phyloP scores from a whole-genome alignment of 2,113 vertebrate genomes.

The Entelurus aequoreus region DNA sequence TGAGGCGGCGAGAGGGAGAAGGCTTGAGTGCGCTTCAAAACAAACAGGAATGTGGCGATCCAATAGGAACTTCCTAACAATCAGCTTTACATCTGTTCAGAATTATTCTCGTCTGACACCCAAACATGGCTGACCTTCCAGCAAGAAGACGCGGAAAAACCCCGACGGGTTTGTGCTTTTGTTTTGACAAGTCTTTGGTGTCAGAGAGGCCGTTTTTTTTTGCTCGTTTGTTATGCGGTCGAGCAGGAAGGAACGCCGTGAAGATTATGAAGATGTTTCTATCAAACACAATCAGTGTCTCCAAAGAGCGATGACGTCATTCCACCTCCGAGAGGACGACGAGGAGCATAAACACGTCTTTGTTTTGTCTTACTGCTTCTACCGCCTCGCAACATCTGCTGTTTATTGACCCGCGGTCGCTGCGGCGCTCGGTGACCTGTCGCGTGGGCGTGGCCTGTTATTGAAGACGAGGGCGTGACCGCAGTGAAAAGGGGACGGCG shows the following conservation, averaged over 20 bases:
- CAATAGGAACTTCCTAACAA: not conserved
- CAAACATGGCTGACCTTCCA: constrained; percentile 26
- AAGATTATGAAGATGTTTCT: too few species aligned
- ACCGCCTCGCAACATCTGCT: constrained; percentile 50
- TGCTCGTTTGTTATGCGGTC: too few species aligned
- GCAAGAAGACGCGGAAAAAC: constrained; percentile 39
- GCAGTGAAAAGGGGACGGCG: not conserved
- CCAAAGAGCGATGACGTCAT: constrained; percentile 11
- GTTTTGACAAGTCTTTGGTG: constrained; percentile 18
- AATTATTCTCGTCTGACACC: too few species aligned
- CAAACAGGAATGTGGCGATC: not conserved
- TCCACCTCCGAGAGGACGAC: not conserved
- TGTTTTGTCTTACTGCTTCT: constrained; percentile 15
- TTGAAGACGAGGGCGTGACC: constrained; percentile 51
- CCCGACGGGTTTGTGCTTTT: constrained; percentile 35
- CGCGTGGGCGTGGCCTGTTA: constrained; percentile 55
- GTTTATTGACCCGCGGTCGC: constrained; percentile 44
- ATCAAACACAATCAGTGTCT: not conserved
- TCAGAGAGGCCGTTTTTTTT: constrained; percentile 34
- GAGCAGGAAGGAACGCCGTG: too few species aligned
- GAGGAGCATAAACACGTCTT: constrained; percentile 1
- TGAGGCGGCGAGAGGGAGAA: constrained; percentile 33
- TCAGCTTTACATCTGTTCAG: too few species aligned
- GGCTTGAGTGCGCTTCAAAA: not conserved
- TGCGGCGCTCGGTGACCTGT: constrained; percentile 39